Percentiles rank a stretch among this genome's conserved stretches.
phyloP scores from a whole-genome alignment of 2,888 invertebrate genomes.

The Loripinus fragilis region DNA sequence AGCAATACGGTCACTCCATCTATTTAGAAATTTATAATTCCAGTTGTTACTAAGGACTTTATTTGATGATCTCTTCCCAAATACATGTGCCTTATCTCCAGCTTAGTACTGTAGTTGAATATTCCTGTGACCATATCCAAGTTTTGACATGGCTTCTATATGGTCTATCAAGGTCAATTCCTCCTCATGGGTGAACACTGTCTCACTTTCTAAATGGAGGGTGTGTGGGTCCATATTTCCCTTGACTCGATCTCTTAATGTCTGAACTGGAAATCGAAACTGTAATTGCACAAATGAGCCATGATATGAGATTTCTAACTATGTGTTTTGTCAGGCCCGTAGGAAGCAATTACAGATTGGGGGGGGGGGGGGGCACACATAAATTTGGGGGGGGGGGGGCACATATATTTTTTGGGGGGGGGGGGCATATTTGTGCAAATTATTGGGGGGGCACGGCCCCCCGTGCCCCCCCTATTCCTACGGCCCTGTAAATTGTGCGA shows the following conservation, averaged over 20 bases:
- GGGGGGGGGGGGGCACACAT: too few relatives aligned
- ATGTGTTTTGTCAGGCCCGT: too few relatives aligned
- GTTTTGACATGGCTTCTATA: conserved; percentile 26
- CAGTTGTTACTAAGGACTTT: conserved; percentile 35
- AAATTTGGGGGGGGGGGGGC: too few relatives aligned
- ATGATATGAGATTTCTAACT: too few relatives aligned
- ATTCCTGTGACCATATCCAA: conserved; percentile 27
- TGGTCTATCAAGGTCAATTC: conserved; percentile 26
- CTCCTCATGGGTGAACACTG: not conserved
- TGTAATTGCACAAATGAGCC: too few relatives aligned
- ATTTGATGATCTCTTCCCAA: conserved; percentile 9
- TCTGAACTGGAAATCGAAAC: too few relatives aligned
- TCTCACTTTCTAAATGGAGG: not conserved
- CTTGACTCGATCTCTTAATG: not conserved
- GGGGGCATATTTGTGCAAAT: too few relatives aligned
- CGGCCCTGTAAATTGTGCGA: too few relatives aligned
- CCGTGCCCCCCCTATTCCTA: too few relatives aligned
- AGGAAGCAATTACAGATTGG: too few relatives aligned
- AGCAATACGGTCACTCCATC: not conserved
- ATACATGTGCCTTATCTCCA: conserved; percentile 14
- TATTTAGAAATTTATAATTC: conserved; percentile 23
- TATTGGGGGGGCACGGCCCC: too few relatives aligned
- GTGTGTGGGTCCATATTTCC: not conserved
- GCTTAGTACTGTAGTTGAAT: conserved; percentile 23
- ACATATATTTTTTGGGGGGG: too few relatives aligned